phyloP scores from a whole-genome alignment of 2,113 vertebrate genomes.

The Cynoglossus semilaevis region DNA sequence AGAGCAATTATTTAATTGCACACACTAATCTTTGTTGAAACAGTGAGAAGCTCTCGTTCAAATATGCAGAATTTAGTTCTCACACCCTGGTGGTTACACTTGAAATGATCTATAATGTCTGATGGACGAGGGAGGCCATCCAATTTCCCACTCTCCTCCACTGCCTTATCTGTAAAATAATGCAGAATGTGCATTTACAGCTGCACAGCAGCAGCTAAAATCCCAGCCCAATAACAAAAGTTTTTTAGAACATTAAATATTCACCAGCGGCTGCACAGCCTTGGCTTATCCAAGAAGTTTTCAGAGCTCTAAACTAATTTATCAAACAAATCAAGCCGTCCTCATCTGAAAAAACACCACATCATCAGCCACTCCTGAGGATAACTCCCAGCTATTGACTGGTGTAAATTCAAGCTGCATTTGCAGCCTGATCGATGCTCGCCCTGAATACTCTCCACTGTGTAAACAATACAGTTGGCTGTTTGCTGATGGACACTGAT shows the following conservation, averaged over 20 bases:
- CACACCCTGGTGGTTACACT: background rate
- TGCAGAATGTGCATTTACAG: constrained; percentile 50
- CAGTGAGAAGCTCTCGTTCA: constrained; percentile 4
- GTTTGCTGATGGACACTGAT: constrained; percentile 52
- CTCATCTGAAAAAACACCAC: constrained; percentile 43
- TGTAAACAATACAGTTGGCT: constrained; percentile 65
- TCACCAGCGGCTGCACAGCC: constrained; percentile 54
- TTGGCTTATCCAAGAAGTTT: constrained; percentile 62
- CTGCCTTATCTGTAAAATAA: constrained; percentile 39
- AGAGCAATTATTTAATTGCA: background rate
- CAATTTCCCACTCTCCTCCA: constrained; percentile 14
- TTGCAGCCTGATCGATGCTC: constrained; percentile 59
- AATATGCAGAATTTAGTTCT: constrained; percentile 15
- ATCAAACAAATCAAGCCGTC: constrained; percentile 66
- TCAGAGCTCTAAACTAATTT: constrained; percentile 53
- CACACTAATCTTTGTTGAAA: background rate
- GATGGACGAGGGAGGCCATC: constrained; percentile 9
- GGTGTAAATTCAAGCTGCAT: constrained; percentile 42
- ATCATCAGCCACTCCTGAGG: constrained; percentile 45
- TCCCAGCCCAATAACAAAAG: constrained; percentile 72
- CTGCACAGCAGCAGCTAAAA: constrained; percentile 52
- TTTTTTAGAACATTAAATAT: constrained; percentile 72
- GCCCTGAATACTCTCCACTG: constrained; percentile 47
- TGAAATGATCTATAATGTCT: constrained; percentile 11
- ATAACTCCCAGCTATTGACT: constrained; percentile 42